Evolutionary conservation across 64 coral and sea anemone genomes (phyloP).

Genomic region (Montipora efflorescens): DNA sequence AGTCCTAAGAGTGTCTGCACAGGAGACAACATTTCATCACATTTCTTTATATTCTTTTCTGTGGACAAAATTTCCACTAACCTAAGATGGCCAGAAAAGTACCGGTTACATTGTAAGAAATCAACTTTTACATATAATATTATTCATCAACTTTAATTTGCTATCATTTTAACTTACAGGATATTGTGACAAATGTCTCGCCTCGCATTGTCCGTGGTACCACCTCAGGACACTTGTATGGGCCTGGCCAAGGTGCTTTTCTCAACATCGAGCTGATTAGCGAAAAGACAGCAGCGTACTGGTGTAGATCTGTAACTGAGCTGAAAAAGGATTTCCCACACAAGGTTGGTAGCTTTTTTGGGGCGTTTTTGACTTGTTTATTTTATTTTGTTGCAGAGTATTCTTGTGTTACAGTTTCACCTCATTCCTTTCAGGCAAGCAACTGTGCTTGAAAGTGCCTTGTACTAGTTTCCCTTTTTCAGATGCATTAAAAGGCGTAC

Average conservation of each 20-base stretch:
- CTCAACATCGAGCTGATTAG: slow-evolving; percentile 97
- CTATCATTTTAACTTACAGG: slow-evolving; percentile 50
- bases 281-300: slow-evolving; percentile 97
- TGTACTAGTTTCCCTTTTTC: too few species aligned
- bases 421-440: too few species aligned
- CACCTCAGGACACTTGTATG: slow-evolving; percentile 90
- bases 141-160: background rate
- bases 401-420: too few species aligned
- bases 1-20: too few species aligned
- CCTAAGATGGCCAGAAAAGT: too few species aligned
- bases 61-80: too few species aligned
- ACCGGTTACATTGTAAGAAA: too few species aligned
- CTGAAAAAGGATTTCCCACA: slow-evolving; percentile 96
- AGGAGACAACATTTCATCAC: too few species aligned
- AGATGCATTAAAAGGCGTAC: too few species aligned
- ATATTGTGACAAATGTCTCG: slow-evolving; percentile 92
- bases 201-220: slow-evolving; percentile 98
- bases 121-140: background rate
- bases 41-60: too few species aligned
- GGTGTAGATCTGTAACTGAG: slow-evolving; percentile 94
- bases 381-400: too few species aligned
- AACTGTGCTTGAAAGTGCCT: too few species aligned
- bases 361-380: background rate
- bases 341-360: slow-evolving; percentile 49
- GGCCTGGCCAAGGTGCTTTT: slow-evolving; percentile 93